These are phyloP conservation scores for Ophion ellenae DNA, from an alignment of 2,888 invertebrate genomes.

Conservation along the genomic window DNA sequence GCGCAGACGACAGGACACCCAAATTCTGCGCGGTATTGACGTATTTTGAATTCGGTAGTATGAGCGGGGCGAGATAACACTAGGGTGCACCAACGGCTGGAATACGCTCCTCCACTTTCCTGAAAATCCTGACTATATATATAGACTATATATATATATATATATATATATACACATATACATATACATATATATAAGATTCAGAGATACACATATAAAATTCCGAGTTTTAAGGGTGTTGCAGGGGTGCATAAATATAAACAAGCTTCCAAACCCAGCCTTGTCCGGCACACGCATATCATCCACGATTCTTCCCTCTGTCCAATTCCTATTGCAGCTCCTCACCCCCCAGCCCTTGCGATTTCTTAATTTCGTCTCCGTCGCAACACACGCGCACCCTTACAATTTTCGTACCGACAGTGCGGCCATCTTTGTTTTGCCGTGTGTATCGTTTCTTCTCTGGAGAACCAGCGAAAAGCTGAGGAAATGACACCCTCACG, in stretches of 20 bases:
- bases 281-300: slow-evolving; percentile 66
- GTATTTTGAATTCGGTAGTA: slow-evolving; percentile 75
- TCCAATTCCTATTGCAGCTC: slow-evolving; percentile 44
- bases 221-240: not conserved
- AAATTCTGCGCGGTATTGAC: slow-evolving; percentile 75
- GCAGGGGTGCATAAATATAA: slow-evolving; percentile 2
- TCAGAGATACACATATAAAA: not conserved
- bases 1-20: slow-evolving; percentile 57
- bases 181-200: too few relatives aligned
- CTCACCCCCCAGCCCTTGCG: slow-evolving; percentile 1
- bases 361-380: slow-evolving; percentile 25
- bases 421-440: slow-evolving; percentile 22
- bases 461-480: slow-evolving; percentile 6
- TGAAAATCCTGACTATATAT: slow-evolving; percentile 36
- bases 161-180: too few relatives aligned
- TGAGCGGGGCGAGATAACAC: slow-evolving; percentile 58
- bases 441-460: slow-evolving; percentile 28
- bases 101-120: slow-evolving; percentile 72
- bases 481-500: not conserved
- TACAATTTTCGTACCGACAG: not conserved
- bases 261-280: slow-evolving; percentile 42
- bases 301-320: slow-evolving; percentile 63
- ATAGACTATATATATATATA: too few relatives aligned
- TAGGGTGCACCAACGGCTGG: slow-evolving; percentile 66
- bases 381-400: not conserved